phyloP scores from a whole-genome alignment of 2,888 invertebrate genomes.

The Platycheirus rosarum region DNA sequence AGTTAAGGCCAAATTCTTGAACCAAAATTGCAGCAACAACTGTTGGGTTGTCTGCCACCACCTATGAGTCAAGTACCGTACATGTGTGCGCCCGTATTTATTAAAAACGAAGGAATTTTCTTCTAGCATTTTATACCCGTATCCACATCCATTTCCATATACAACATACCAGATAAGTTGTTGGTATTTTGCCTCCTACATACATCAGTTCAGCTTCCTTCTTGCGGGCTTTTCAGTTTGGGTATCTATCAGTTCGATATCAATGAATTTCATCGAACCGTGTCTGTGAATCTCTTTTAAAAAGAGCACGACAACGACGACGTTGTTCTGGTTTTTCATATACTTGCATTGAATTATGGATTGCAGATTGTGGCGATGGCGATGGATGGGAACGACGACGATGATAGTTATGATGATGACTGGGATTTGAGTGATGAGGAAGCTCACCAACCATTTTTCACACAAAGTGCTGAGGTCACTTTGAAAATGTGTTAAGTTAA shows the following conservation, averaged over 20 bases:
- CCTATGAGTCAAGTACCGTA: conserved; percentile 41
- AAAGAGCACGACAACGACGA: conserved; percentile 67
- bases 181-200: conserved; percentile 54
- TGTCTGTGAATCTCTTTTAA: conserved; percentile 62
- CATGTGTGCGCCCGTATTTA: conserved; percentile 57
- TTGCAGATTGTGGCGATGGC: conserved; percentile 54
- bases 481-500: no score
- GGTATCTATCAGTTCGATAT: conserved; percentile 61
- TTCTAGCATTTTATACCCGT: conserved; percentile 46
- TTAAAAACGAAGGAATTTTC: conserved; percentile 51
- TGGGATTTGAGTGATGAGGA: conserved; percentile 6
- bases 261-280: conserved; percentile 64
- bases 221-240: conserved; percentile 18
- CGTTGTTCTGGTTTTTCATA: conserved; percentile 65
- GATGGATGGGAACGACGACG: conserved; percentile 12
- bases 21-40: conserved; percentile 43
- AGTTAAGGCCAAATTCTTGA: conserved; percentile 41
- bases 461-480: no score
- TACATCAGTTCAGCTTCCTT: conserved; percentile 24
- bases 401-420: conserved; percentile 43
- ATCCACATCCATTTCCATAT: conserved; percentile 24
- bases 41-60: conserved; percentile 39
- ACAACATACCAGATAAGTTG: conserved; percentile 16
- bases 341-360: conserved; percentile 60
- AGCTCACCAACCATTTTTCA: no score